phyloP scores from a whole-genome alignment of 35 echinoderm and acorn worm genomes.

The Acanthaster planci region DNA sequence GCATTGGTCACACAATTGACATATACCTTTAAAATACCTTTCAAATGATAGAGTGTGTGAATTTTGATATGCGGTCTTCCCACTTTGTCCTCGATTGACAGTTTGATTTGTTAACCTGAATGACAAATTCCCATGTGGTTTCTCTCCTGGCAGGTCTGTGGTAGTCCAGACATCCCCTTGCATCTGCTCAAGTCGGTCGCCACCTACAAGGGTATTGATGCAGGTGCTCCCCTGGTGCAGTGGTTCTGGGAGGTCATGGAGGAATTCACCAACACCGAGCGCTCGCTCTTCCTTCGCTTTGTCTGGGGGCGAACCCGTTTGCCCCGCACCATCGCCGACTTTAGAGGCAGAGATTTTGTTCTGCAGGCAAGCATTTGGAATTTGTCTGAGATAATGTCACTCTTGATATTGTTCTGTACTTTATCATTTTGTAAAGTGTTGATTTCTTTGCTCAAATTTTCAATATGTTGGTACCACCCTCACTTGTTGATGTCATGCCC shows the following conservation, averaged over 20 bases:
- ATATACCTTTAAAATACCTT: too few relatives aligned
- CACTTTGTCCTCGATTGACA: too few relatives aligned
- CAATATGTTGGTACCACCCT: not conserved
- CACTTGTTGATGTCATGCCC: not conserved
- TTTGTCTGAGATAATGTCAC: not conserved
- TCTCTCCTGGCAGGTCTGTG: slow-evolving; percentile 70
- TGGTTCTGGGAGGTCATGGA: slow-evolving; percentile 99
- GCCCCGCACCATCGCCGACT: slow-evolving; percentile 96
- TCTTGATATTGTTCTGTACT: not conserved
- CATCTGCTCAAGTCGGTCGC: slow-evolving; percentile 94
- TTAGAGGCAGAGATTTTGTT: slow-evolving; percentile 95
- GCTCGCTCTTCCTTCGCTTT: slow-evolving; percentile 90
- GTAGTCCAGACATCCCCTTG: slow-evolving; percentile 94
- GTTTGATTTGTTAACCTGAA: too few relatives aligned
- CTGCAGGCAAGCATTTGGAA: slow-evolving; percentile 74
- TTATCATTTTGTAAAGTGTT: not conserved
- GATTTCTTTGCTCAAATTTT: not conserved
- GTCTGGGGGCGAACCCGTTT: slow-evolving; percentile 95
- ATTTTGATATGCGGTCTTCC: too few relatives aligned
- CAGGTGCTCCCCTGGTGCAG: slow-evolving; percentile 68
- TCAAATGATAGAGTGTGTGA: too few relatives aligned
- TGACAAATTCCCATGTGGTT: too few relatives aligned
- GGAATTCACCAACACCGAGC: slow-evolving; percentile 88
- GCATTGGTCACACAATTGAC: too few relatives aligned
- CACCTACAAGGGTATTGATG: slow-evolving; percentile 94